Conservation (phyloP, 1,140 invertebrate genomes). For the Diploscapter pachys region DNA sequence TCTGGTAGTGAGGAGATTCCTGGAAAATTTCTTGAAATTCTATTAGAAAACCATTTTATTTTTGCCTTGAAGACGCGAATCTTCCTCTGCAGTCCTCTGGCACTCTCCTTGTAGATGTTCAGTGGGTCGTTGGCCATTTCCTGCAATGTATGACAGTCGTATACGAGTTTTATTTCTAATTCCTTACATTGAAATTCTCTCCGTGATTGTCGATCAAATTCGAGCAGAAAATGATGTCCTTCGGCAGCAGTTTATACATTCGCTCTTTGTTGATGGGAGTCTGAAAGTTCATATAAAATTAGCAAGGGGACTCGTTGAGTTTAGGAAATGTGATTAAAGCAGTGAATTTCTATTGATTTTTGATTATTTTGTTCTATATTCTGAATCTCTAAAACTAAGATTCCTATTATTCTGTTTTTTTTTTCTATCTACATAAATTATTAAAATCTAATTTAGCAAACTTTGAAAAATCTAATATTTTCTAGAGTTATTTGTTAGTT, state of each 20-base stretch:
- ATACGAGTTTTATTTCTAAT: not conserved
- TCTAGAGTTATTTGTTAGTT: no score
- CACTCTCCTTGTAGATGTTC: slow-evolving; percentile 37
- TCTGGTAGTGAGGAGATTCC: slow-evolving; percentile 34
- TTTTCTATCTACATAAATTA: no score
- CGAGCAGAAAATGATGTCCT: slow-evolving; percentile 40
- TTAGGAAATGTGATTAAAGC: no score
- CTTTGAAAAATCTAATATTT: no score
- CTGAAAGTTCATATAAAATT: slow-evolving; percentile 1
- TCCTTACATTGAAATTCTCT: slow-evolving; percentile 33
- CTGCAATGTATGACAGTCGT: slow-evolving; percentile 16
- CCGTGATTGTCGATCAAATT: slow-evolving; percentile 35
- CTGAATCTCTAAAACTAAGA: no score
- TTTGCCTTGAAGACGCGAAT: slow-evolving; percentile 41
- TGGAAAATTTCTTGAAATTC: slow-evolving; percentile 16
- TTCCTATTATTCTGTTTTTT: no score
- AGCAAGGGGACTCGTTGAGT: no score
- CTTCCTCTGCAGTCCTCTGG: slow-evolving; percentile 36
- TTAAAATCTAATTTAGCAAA: no score
- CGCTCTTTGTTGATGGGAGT: slow-evolving; percentile 33
- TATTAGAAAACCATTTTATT: not conserved
- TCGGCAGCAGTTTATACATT: slow-evolving; percentile 37
- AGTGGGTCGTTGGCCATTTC: slow-evolving; percentile 31
- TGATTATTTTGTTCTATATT: no score
- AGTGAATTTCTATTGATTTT: no score